A percentile compares a stretch with the other conserved stretches of the same genome.
phyloP scores from a whole-genome alignment of 2,113 vertebrate species.

The Phyllopteryx taeniolatus region DNA sequence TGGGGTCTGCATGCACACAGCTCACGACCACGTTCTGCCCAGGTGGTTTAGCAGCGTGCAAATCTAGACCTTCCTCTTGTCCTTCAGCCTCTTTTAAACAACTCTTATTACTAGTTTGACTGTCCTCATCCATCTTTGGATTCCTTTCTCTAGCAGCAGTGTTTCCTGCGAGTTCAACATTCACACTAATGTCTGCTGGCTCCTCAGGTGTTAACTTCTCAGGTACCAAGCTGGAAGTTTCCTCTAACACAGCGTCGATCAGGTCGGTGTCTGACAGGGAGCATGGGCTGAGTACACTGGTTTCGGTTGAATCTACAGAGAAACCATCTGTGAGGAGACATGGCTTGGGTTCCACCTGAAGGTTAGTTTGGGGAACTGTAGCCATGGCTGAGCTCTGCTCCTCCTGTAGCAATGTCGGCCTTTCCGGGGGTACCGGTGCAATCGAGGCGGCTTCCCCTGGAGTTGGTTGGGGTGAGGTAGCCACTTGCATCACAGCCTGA shows the following conservation, averaged over 20 bases:
- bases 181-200: conserved; percentile 2
- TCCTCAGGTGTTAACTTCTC: conserved; percentile 20
- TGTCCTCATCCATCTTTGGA: conserved; percentile 3
- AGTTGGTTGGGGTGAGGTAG: conserved; percentile 20
- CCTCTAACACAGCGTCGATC: conserved; percentile 38
- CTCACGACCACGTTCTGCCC: conserved; percentile 7
- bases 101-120: conserved; percentile 17
- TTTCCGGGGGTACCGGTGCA: conserved; percentile 13
- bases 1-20: conserved; percentile 5
- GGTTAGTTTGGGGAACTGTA: background rate
- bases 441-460: conserved; percentile 8
- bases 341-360: conserved; percentile 18
- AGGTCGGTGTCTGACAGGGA: conserved; percentile 48
- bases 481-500: conserved; percentile 2
- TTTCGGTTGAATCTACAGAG: conserved; percentile 38
- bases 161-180: conserved; percentile 8
- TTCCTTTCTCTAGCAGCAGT: conserved; percentile 13
- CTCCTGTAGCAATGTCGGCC: conserved; percentile 9
- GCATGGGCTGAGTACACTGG: conserved; percentile 38
- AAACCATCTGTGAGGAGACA: conserved; percentile 32
- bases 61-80: conserved; percentile 5
- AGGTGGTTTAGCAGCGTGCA: background rate
- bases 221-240: conserved; percentile 13
- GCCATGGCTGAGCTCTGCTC: background rate
- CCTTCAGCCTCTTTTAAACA: conserved; percentile 19